These are phyloP conservation scores for Heterotilapia buettikoferi DNA, from an alignment of 2,113 vertebrate species.

Conservation along the genomic window DNA sequence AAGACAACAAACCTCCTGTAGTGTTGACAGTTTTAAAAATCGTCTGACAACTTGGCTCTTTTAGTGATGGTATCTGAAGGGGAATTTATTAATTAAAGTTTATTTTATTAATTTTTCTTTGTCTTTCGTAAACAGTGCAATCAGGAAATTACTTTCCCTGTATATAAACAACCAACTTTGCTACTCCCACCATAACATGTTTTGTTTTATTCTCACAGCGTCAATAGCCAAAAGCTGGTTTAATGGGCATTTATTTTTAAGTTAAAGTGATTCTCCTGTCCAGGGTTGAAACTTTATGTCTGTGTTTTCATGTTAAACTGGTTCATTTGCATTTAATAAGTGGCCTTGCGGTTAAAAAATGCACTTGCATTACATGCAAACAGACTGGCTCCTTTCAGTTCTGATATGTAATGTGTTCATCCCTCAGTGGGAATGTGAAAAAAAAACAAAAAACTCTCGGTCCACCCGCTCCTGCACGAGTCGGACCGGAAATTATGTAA, in stretches of 20 bases:
- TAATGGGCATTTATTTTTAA: neutral
- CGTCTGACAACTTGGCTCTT: neutral
- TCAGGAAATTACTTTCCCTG: neutral
- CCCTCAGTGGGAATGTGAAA: constrained; percentile 1
- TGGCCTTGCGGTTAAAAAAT: neutral
- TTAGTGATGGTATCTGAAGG: neutral
- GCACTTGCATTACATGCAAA: neutral
- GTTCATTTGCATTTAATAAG: constrained; percentile 21
- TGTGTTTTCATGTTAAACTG: neutral
- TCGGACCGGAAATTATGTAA: constrained; percentile 38
- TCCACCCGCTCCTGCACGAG: constrained; percentile 13
- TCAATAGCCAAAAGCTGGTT: neutral
- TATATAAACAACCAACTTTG: neutral
- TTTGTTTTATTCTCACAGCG: neutral
- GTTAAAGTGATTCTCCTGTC: constrained; percentile 6
- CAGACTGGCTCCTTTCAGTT: neutral
- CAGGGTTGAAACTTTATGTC: constrained; percentile 11
- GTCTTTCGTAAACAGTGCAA: neutral
- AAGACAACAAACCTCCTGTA: neutral
- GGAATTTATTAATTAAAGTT: neutral
- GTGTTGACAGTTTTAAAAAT: neutral
- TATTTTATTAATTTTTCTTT: neutral
- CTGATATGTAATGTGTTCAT: constrained; percentile 23
- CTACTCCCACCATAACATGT: neutral
- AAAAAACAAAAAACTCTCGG: neutral